Evolutionary conservation across 2,113 vertebrate genomes (phyloP), one percentile per base, ranked within the genome.

Genomic region (Columba janthina): DNA sequence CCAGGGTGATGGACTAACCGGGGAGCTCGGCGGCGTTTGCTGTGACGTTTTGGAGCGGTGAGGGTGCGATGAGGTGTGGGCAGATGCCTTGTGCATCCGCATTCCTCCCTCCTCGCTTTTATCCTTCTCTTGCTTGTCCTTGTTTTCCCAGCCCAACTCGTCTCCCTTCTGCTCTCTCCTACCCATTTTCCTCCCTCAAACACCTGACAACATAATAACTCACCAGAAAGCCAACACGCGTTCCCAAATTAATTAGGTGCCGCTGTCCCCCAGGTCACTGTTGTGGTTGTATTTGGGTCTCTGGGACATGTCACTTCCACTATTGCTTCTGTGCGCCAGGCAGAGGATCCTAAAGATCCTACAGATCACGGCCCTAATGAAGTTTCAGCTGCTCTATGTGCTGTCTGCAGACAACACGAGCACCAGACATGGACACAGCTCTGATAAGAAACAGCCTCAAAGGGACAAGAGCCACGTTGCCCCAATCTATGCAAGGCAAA

Each of bases 131-230:
- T 13, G 1, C 54, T 88, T 65, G 57, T 60, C 48, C 12, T 38
- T 1, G 0, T 48, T 31, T 66, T 57, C 48, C 40, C 22, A 28
- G 51, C 50, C 31, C 2, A 2, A 31, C 22, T 42, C 11, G 0
- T 24, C 38, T 56, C 64, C 78, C 66, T 67, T 48, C 62, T 51
- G n/a, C 34, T 24, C 81, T 38, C 62, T 74, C 74, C 46, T 54
- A 34, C 29, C 70, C 12, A 1, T 57, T 88, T 56, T 51, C 86
- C 75, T 53, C 72, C 93, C 71, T 11, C 20, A 15, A 84, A 61
- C 60, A 42, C 66, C 67, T 93, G 85, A 94, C 84, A 94, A 96
- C 81, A 85, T 90, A 92, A 87, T 90, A 92, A 88, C 94, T 90
- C 91, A 92, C 88, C 46, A 32, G 94, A 85, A 88, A 82, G 72